These are phyloP conservation scores for Tragelaphus strepsiceros DNA, from an alignment of 2,113 vertebrate genomes.

Conservation along the genomic window DNA sequence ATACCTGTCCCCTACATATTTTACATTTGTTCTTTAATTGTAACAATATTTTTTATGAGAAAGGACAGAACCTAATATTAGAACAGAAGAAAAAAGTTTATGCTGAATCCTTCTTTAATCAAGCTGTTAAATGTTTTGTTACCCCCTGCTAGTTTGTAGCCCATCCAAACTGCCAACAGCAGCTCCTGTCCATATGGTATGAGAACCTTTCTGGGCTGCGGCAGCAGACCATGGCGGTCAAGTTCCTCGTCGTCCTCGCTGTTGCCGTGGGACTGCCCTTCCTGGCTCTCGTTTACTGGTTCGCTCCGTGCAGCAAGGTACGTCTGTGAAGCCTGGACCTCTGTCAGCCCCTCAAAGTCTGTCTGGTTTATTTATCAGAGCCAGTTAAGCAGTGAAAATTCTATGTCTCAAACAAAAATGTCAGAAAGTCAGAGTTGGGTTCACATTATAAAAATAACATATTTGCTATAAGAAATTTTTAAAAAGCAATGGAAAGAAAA, in stretches of 20 bases:
- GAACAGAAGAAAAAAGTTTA: background rate
- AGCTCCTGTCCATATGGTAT: constrained; percentile 97
- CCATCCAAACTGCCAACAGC: constrained; percentile 97
- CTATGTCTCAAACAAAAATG: background rate
- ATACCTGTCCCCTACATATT: background rate
- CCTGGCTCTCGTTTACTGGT: constrained; percentile 91
- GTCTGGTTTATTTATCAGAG: background rate
- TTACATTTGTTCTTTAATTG: constrained; percentile 12
- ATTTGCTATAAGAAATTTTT: background rate
- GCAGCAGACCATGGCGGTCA: constrained; percentile 91
- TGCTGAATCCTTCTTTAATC: background rate
- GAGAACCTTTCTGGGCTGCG: constrained; percentile 92
- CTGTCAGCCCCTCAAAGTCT: rapidly evolving
- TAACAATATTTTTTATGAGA: background rate
- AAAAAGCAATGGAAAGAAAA: background rate
- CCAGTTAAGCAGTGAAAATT: background rate
- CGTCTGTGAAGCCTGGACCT: constrained; percentile 35
- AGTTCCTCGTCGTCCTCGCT: constrained; percentile 92
- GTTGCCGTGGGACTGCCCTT: constrained; percentile 90
- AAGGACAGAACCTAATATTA: background rate
- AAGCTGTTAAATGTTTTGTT: background rate
- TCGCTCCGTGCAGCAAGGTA: constrained; percentile 97
- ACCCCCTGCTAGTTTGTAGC: constrained; percentile 90
- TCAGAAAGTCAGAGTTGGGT: background rate
- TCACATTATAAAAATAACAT: background rate